These are phyloP conservation scores for Enteromius paludinosus DNA, from an alignment of 2,797 vertebrate species.

Conservation along the genomic window DNA sequence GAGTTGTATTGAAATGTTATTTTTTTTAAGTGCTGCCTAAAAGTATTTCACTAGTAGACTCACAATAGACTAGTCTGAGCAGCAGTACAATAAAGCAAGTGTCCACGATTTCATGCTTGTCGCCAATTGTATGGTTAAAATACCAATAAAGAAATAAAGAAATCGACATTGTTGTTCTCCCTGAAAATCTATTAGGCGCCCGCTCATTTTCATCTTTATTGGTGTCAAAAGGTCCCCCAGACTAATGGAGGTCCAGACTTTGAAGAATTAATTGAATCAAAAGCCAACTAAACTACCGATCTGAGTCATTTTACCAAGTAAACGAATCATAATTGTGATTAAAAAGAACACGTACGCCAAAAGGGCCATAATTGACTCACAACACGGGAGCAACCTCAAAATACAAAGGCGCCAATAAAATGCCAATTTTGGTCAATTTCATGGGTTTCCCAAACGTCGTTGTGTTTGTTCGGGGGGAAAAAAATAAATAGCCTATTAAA, in stretches of 20 bases:
- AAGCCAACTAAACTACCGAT: neutral
- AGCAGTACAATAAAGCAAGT: slow-evolving; percentile 13
- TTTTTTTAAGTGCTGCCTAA: neutral
- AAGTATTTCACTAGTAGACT: neutral
- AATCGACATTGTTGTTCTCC: neutral
- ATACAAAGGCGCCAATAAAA: slow-evolving; percentile 1
- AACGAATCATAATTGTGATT: slow-evolving; percentile 2
- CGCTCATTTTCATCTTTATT: slow-evolving; percentile 26
- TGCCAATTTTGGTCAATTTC: neutral
- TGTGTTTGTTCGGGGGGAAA: neutral
- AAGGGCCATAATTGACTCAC: neutral
- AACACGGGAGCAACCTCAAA: neutral
- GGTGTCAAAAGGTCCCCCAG: slow-evolving; percentile 27
- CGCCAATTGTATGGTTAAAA: neutral
- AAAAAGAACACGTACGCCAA: neutral
- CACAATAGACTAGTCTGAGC: neutral
- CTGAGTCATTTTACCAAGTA: neutral
- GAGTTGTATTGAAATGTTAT: neutral
- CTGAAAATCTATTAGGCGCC: slow-evolving; percentile 21
- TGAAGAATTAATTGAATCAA: slow-evolving; percentile 35
- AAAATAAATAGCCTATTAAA: neutral
- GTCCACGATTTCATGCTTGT: slow-evolving; percentile 1
- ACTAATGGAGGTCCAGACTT: slow-evolving; percentile 24
- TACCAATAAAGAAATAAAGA: neutral
- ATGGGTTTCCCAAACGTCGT: neutral